phyloP scores from a whole-genome alignment of 2,888 invertebrate genomes.

The Leptothorax acervorum region DNA sequence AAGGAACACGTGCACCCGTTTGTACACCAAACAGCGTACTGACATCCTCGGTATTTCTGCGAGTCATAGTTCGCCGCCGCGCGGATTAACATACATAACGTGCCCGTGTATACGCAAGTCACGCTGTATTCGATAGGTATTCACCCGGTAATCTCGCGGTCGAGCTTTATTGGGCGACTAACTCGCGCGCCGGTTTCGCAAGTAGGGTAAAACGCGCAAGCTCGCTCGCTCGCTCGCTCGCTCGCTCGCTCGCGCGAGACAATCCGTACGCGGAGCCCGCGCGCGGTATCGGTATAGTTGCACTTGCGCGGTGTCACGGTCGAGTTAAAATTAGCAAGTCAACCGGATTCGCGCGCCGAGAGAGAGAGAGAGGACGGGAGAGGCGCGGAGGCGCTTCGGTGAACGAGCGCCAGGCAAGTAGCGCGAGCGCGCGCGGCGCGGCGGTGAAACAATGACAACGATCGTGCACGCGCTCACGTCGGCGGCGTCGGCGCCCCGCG shows the following conservation, averaged over 20 bases:
- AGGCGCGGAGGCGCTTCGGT: slow-evolving; percentile 55
- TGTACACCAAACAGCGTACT: slow-evolving; percentile 24
- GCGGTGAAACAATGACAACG: slow-evolving; percentile 58
- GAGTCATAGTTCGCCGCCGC: slow-evolving; percentile 32
- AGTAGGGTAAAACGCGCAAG: not conserved
- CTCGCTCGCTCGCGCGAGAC: slow-evolving; percentile 70
- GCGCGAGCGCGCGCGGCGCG: not conserved
- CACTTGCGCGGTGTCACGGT: slow-evolving; percentile 84
- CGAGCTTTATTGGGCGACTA: not conserved
- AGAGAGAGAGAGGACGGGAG: slow-evolving; percentile 47
- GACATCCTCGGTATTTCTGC: slow-evolving; percentile 21
- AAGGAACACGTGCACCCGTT: slow-evolving; percentile 24
- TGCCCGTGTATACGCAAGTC: slow-evolving; percentile 35
- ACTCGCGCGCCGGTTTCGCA: not conserved
- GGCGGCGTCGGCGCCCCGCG: slow-evolving; percentile 23
- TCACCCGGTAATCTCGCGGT: slow-evolving; percentile 15
- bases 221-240: no score
- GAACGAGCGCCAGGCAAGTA: slow-evolving; percentile 35
- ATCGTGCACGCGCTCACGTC: not conserved
- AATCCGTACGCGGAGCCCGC: slow-evolving; percentile 75
- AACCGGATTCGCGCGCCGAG: slow-evolving; percentile 79
- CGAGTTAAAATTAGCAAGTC: slow-evolving; percentile 85
- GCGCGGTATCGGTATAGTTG: slow-evolving; percentile 66
- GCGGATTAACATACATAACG: slow-evolving; percentile 40
- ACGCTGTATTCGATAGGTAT: slow-evolving; percentile 39